Evolutionary conservation across 2,797 vertebrate genomes (phyloP).

Genomic region (Enteromius viviparus): DNA sequence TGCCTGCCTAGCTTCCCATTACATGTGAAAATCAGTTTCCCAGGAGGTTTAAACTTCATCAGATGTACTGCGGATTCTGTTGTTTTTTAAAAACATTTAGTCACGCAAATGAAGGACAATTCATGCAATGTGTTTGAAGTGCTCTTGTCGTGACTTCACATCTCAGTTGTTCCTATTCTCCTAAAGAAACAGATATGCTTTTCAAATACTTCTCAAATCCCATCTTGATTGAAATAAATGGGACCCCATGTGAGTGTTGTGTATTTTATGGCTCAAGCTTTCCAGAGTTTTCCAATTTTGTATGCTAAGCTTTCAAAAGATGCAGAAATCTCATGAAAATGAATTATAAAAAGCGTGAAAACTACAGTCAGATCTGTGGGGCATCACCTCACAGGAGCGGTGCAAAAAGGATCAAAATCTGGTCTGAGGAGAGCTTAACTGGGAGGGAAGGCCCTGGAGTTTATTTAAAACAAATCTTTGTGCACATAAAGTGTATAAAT

Average conservation of each 20-base stretch:
- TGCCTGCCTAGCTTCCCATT: slow-evolving; percentile 16
- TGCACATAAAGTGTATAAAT: neutral
- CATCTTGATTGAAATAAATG: slow-evolving; percentile 23
- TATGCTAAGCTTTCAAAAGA: neutral
- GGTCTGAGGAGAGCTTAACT: neutral
- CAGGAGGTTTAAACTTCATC: slow-evolving; percentile 25
- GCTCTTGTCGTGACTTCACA: neutral
- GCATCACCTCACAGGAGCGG: neutral
- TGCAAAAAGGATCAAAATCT: slow-evolving; percentile 4
- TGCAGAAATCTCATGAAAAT: neutral
- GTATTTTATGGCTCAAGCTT: slow-evolving; percentile 2
- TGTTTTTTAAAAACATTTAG: neutral
- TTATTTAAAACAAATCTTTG: slow-evolving; percentile 19
- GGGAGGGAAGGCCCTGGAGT: neutral
- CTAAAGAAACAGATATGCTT: neutral
- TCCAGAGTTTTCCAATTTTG: slow-evolving; percentile 16
- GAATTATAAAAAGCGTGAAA: slow-evolving; percentile 19
- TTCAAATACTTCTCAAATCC: slow-evolving; percentile 2
- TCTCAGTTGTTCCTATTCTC: neutral
- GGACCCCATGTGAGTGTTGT: neutral
- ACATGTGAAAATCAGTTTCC: slow-evolving; percentile 3
- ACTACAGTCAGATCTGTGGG: neutral
- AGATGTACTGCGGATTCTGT: neutral
- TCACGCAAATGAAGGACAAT: slow-evolving; percentile 27
- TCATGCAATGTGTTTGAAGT: neutral